Evolutionary conservation across 2,113 vertebrate species (phyloP).

Genomic region (Paraplagusia blochii): DNA sequence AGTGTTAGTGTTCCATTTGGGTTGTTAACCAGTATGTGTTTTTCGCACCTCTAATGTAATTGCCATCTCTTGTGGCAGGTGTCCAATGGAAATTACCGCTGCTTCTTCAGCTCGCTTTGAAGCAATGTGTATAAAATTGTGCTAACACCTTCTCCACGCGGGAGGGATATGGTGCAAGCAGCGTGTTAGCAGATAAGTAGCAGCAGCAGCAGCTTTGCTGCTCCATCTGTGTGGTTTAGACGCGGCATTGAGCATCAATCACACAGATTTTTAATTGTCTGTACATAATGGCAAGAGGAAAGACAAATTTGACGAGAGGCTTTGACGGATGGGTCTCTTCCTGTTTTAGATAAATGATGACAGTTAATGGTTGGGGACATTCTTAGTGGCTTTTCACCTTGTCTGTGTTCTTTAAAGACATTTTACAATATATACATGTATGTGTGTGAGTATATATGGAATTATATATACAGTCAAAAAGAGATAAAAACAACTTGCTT

Average conservation of each 20-base stretch:
- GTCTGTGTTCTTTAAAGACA: too few relatives aligned
- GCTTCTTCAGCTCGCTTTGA: background rate
- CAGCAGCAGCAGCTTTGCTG: background rate
- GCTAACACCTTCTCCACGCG: background rate
- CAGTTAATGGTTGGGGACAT: too few relatives aligned
- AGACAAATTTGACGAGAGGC: too few relatives aligned
- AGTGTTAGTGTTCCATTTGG: background rate
- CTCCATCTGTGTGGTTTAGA: background rate
- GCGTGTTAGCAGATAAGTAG: background rate
- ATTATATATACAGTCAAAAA: too few relatives aligned
- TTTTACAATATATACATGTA: too few relatives aligned
- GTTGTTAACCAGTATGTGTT: background rate
- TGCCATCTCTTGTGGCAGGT: background rate
- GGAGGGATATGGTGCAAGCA: background rate
- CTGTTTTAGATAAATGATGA: too few relatives aligned
- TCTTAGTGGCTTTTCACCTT: too few relatives aligned
- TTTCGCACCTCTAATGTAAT: background rate
- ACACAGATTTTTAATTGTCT: background rate
- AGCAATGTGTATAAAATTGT: background rate
- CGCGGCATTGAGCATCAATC: background rate
- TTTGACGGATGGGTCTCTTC: too few relatives aligned
- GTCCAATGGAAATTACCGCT: background rate
- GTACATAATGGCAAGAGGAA: too few relatives aligned
- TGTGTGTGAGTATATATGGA: too few relatives aligned
- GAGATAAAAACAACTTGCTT: too few relatives aligned